Percentiles rank a stretch among this genome's conserved stretches.
Conservation (phyloP, 2,113 vertebrate species). For the Microcebus tavaratra region DNA sequence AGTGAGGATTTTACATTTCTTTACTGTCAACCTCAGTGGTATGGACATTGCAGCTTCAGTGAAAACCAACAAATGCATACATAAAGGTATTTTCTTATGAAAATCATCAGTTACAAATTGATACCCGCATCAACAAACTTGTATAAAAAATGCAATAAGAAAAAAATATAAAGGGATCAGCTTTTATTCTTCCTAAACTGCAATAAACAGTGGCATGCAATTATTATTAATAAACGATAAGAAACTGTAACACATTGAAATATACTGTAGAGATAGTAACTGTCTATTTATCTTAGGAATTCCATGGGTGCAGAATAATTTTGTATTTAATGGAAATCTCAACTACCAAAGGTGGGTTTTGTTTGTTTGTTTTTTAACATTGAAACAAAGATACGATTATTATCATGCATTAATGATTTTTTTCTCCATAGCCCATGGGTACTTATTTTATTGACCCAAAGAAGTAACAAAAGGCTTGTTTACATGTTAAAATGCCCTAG, state of each 20-base stretch:
- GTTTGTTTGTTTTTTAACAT: background rate
- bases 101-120: background rate
- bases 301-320: background rate
- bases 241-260: background rate
- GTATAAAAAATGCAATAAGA: background rate
- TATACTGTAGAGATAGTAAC: background rate
- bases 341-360: background rate
- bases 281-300: background rate
- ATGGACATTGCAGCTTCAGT: background rate
- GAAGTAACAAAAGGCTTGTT: background rate
- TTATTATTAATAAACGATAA: background rate
- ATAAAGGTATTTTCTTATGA: background rate
- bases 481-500: background rate
- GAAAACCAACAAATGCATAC: background rate
- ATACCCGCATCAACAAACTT: background rate
- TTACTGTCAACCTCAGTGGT: background rate
- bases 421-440: background rate
- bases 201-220: background rate
- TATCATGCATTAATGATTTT: background rate
- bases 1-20: background rate
- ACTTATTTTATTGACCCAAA: background rate
- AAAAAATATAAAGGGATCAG: background rate
- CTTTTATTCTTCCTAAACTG: background rate
- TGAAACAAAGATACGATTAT: background rate
- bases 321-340: background rate